A percentile compares a stretch with the other conserved stretches of the same genome.
These are phyloP conservation scores for Sprattus sprattus DNA, from an alignment of 2,113 vertebrate species.

Conservation along the genomic window DNA sequence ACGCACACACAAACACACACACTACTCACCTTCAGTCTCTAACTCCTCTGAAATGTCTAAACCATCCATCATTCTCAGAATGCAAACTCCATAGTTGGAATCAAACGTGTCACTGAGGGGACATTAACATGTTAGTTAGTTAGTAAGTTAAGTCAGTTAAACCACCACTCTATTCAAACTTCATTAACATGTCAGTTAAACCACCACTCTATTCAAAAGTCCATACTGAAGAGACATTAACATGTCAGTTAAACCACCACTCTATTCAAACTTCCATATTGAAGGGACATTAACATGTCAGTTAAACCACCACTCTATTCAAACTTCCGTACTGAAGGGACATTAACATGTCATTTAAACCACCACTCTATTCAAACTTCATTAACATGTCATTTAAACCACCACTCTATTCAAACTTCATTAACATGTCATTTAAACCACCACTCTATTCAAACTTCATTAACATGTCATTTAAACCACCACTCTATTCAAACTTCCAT, in stretches of 20 bases:
- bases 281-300: not conserved
- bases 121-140: too few relatives aligned
- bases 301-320: not conserved
- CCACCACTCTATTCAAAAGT: not conserved
- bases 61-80: constrained; percentile 69
- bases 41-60: constrained; percentile 63
- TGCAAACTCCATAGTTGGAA: constrained; percentile 66
- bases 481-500: not conserved
- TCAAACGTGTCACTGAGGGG: constrained; percentile 58
- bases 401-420: not conserved
- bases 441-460: not conserved
- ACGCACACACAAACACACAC: not conserved
- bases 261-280: not conserved
- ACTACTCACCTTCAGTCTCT: constrained; percentile 62
- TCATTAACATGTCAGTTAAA: not conserved
- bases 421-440: too few relatives aligned
- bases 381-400: too few relatives aligned
- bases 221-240: not conserved
- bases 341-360: not conserved
- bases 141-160: too few relatives aligned
- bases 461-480: too few relatives aligned
- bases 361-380: not conserved
- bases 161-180: not conserved
- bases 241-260: not conserved
- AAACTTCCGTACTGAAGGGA: not conserved